Base-by-base conservation (phyloP, 2,113 vertebrate species). In the Leuciscus idus region DNA sequence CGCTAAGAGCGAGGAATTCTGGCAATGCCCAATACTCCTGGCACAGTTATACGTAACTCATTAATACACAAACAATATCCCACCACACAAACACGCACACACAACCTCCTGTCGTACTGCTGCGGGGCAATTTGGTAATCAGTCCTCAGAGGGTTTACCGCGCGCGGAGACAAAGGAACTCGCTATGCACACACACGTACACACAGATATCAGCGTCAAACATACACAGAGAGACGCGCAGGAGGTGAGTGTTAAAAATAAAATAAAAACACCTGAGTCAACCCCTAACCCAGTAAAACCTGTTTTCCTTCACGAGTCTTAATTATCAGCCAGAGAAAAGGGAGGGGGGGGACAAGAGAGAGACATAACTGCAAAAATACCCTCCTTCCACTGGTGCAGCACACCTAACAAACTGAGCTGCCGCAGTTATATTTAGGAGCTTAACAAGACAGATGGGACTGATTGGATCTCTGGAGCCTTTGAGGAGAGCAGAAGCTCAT, bases 61-160 rank as follows among this genome's bases (percentile, higher is more conserved):
- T 93, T 92, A 94, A 93, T 92, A 93, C 90, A 87, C 84, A 92
- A 92, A 92, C 89, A 90, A 92, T 88, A 88, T 72, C 36, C 52
- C 62, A 66, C n/a, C 62, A 48, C 73, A 85, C 61, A 78, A 36
- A 81, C 28, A 46, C 62, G n/a, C 48, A 30, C 85, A 81, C 77
- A 73, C 61, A 33, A 28, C 79, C 85, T 74, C 39, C 46, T 70
- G 72, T 66, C 89, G 87, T 74, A 39, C 68, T 87, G 90, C 92
- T 92, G 86, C 52, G 79, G 91, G 93, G 88, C 91, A 6, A n/a
- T 72, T 87, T 75, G 70, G 89, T 91, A 92, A 92, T 93, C 90
- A 91, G 90, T 80, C 88, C 85, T 82, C 89, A 81, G 87, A 90
- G 85, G 28, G 81, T 79, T 23, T 6, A 85, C 88, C 64, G 68